Conservation (phyloP, 2,888 invertebrate genomes). For the Tenthredo notha region DNA sequence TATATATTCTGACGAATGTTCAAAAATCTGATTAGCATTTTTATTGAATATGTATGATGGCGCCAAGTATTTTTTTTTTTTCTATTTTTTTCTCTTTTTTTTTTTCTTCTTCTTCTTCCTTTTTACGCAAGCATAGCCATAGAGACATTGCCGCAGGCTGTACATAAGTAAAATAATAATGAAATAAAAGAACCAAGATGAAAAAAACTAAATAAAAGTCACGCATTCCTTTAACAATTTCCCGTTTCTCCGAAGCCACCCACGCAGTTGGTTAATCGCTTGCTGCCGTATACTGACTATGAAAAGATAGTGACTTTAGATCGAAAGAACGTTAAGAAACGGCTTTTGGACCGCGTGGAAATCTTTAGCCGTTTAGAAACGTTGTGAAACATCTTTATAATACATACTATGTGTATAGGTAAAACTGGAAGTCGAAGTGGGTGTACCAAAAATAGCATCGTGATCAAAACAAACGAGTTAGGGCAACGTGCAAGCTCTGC, state of each 20-base stretch:
- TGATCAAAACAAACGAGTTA: constrained; percentile 19
- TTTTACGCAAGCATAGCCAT: constrained; percentile 15
- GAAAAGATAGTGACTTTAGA: constrained; percentile 15
- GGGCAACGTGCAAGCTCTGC: background rate
- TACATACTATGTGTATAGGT: background rate
- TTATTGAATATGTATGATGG: constrained; percentile 50
- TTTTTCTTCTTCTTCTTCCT: background rate
- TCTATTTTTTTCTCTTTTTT: background rate
- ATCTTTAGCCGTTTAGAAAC: background rate
- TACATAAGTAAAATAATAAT: background rate
- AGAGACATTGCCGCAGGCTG: constrained; percentile 11
- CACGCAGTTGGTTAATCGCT: constrained; percentile 44
- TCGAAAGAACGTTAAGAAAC: constrained; percentile 13
- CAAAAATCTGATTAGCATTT: constrained; percentile 42
- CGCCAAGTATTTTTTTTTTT: constrained; percentile 35
- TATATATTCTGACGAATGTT: constrained; percentile 16
- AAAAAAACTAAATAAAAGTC: constrained; percentile 18
- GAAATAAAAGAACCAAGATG: background rate
- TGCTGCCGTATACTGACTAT: constrained; percentile 30
- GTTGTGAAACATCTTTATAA: constrained; percentile 24
- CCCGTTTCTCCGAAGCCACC: constrained; percentile 31
- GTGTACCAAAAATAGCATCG: constrained; percentile 36
- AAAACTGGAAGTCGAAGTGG: constrained; percentile 4
- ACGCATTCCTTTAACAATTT: constrained; percentile 41
- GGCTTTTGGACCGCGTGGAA: constrained; percentile 3